phyloP scores from a whole-genome alignment of 2,888 invertebrate genomes.

The Busseola fusca region DNA sequence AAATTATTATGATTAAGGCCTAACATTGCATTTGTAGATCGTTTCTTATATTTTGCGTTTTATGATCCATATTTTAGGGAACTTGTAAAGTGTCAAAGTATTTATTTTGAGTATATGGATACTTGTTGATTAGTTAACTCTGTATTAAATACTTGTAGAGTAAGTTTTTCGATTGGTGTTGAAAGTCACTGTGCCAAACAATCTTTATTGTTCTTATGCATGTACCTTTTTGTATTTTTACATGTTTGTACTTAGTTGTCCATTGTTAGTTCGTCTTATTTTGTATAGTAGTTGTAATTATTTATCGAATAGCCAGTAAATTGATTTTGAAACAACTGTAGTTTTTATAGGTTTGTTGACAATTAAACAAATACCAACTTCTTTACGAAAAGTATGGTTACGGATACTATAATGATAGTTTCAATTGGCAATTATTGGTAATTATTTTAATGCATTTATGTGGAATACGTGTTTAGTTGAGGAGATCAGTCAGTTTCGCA shows the following conservation, averaged over 20 bases:
- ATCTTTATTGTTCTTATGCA: slow-evolving; percentile 14
- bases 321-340: slow-evolving; percentile 42
- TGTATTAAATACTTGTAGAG: slow-evolving; percentile 19
- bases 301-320: slow-evolving; percentile 63
- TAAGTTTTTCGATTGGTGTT: slow-evolving; percentile 48
- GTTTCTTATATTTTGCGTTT: slow-evolving; percentile 44
- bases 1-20: slow-evolving; percentile 36
- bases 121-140: slow-evolving; percentile 26
- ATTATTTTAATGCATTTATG: slow-evolving; percentile 55
- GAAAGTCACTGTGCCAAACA: slow-evolving; percentile 56
- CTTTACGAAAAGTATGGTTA: slow-evolving; percentile 17
- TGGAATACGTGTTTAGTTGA: slow-evolving; percentile 61
- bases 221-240: slow-evolving; percentile 17
- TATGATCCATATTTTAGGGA: slow-evolving; percentile 18
- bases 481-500: slow-evolving; percentile 79
- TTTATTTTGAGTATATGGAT: slow-evolving; percentile 27
- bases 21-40: slow-evolving; percentile 57
- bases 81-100: slow-evolving; percentile 23
- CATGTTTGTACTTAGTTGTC: slow-evolving; percentile 20
- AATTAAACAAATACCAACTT: slow-evolving; percentile 4
- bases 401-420: slow-evolving; percentile 37
- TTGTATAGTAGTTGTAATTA: slow-evolving; percentile 68
- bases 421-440: slow-evolving; percentile 40
- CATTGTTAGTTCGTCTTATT: slow-evolving; percentile 32
- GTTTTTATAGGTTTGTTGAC: slow-evolving; percentile 29